phyloP scores from a whole-genome alignment of 1,140 invertebrate genomes.

The Dolichoris vasculosae region DNA sequence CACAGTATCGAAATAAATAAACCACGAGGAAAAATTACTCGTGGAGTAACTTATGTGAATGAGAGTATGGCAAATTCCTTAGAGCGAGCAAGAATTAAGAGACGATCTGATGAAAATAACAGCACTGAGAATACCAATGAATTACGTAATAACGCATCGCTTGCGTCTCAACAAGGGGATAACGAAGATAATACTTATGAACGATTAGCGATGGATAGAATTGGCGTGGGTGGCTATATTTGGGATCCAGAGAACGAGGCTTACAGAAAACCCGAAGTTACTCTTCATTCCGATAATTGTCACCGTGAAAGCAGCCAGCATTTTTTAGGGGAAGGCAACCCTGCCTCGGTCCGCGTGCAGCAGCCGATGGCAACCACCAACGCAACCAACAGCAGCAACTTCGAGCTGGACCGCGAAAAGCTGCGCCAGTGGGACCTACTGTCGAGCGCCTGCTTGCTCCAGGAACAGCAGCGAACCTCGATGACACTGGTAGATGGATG shows the following conservation, averaged over 20 bases:
- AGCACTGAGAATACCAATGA: conserved; percentile 6
- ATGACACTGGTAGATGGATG: conserved; percentile 64
- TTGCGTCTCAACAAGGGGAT: background rate
- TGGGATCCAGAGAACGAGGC: conserved; percentile 73
- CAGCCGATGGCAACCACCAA: conserved; percentile 54
- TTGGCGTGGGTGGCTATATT: conserved; percentile 68
- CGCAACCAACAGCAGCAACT: conserved; percentile 59
- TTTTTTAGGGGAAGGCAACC: conserved; percentile 78
- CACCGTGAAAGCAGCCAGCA: conserved; percentile 58
- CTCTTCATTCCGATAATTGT: background rate
- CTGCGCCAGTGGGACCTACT: conserved; percentile 90
- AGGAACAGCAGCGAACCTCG: conserved; percentile 70
- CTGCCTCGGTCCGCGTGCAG: conserved; percentile 60
- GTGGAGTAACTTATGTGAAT: conserved; percentile 85
- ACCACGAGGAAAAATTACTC: conserved; percentile 73
- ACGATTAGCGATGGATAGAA: conserved; percentile 63
- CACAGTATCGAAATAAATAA: conserved; percentile 51
- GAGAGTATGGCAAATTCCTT: conserved; percentile 73
- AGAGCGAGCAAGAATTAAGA: conserved; percentile 57
- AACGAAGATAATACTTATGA: conserved; percentile 65
- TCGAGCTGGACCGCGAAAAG: conserved; percentile 88
- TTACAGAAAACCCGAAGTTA: conserved; percentile 56
- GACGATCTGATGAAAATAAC: conserved; percentile 57
- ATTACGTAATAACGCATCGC: background rate
- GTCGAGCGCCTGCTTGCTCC: conserved; percentile 82